Conservation (phyloP, 2,888 invertebrate genomes). For the Plutella xylostella region DNA sequence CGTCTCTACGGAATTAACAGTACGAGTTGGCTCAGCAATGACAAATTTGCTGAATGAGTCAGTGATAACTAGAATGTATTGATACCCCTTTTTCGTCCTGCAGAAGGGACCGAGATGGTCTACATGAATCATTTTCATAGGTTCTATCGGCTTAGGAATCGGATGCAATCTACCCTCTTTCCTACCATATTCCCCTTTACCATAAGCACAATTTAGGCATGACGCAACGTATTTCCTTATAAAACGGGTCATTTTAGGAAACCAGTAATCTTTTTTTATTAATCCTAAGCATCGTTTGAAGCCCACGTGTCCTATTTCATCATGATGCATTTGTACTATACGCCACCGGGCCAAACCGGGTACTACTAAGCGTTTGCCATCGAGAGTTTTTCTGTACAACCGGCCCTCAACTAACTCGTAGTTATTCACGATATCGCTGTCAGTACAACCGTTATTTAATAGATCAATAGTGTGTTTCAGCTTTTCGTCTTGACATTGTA, state of each 20-base stretch:
- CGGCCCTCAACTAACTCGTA: constrained; percentile 15
- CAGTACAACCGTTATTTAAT: not conserved
- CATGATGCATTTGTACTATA: constrained; percentile 26
- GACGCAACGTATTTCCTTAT: constrained; percentile 22
- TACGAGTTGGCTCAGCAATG: not conserved
- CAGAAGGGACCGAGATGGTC: constrained; percentile 24
- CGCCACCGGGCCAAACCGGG: constrained; percentile 25
- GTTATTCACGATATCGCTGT: constrained; percentile 1
- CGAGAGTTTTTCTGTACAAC: constrained; percentile 19
- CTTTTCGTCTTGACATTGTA: constrained; percentile 2
- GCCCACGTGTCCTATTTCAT: constrained; percentile 29
- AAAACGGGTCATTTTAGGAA: constrained; percentile 23
- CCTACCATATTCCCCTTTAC: constrained; percentile 22
- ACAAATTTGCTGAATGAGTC: not conserved
- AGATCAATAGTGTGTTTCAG: constrained; percentile 11
- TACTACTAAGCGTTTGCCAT: constrained; percentile 24
- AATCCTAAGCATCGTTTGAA: constrained; percentile 20
- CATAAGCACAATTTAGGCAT: constrained; percentile 27
- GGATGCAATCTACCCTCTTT: constrained; percentile 17
- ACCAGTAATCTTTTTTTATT: constrained; percentile 27
- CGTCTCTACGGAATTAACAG: constrained; percentile 15
- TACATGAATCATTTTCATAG: constrained; percentile 24
- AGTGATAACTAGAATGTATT: not conserved
- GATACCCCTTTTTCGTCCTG: too few relatives aligned
- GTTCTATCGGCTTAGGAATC: constrained; percentile 18